Evolutionary conservation across 2,797 vertebrate genomes (phyloP), one percentile per base, ranked within the genome.

Genomic region (Margarornis squamiger): DNA sequence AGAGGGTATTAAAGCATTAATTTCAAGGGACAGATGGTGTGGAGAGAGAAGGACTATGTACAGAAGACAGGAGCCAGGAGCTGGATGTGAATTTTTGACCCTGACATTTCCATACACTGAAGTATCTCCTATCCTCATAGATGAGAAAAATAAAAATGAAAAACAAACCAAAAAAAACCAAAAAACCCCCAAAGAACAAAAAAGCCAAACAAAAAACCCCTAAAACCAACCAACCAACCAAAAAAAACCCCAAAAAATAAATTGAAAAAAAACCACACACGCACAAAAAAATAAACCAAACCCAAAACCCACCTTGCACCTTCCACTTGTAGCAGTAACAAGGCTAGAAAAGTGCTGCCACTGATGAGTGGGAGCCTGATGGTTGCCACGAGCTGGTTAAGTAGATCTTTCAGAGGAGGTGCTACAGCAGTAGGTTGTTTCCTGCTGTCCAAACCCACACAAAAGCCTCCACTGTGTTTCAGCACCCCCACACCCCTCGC

Each of bases 1-100:
- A 83, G 65, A 94, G 84, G 43, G 78, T 96, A 92, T 71, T 77
- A 96, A 92, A 93, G 58, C 73, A 80, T 88, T 92, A 61, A 93
- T 77, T 90, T 94, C 75, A 92, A 61, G 29, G 72, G 74, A 71
- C 59, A 93, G 84, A 91, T 92, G 82, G 79, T 8, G 3, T 32
- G n/a, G 82, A 81, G 32, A 66, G 43, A 78, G 58, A 90, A 90
- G 21, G 29, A 34, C 59, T 68, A 71, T 2, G 14, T 55, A 84
- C 36, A 72, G 38, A 65, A 86, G 27, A 88, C 24, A 6, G 20
- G 36, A 92, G 93, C 27, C 20, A 83, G 58, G 24, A 87, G 30
- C 45, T 77, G 38, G 13, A 68, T 3, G 3, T 15, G 65, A 84
- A 77, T 77, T 91, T 78, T 87, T 75, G 52, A 59, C 39, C 20